These are phyloP conservation scores for Melinaea marsaeus DNA, from an alignment of 2,888 invertebrate species.

Conservation along the genomic window DNA sequence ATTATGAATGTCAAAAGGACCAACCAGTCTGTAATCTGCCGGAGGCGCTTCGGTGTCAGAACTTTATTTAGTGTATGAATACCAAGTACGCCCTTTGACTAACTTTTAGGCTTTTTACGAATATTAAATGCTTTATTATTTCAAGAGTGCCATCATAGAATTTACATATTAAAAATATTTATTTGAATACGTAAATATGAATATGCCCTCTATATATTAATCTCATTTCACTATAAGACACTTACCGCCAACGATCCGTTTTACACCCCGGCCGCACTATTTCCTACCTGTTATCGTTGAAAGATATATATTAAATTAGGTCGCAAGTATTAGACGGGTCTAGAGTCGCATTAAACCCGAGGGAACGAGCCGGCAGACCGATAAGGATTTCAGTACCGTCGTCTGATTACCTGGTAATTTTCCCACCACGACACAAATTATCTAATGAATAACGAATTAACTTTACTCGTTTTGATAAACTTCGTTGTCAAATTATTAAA, in stretches of 20 bases:
- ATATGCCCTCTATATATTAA: not conserved
- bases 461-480: not conserved
- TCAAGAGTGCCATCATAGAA: not conserved
- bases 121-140: not conserved
- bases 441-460: slow-evolving; percentile 3
- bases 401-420: slow-evolving; percentile 4
- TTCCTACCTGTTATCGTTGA: slow-evolving; percentile 17
- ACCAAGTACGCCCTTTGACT: not conserved
- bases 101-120: not conserved
- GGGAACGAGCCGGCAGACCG: not conserved
- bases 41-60: not conserved
- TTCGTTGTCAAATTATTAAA: no score
- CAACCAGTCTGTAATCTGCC: not conserved
- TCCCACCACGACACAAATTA: not conserved
- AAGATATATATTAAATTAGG: slow-evolving; percentile 19
- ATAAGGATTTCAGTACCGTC: not conserved
- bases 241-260: slow-evolving; percentile 8
- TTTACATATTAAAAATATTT: not conserved
- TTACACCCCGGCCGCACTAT: slow-evolving; percentile 15
- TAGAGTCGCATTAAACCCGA: slow-evolving; percentile 1
- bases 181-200: not conserved
- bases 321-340: slow-evolving; percentile 15
- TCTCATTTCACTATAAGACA: not conserved
- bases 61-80: not conserved
- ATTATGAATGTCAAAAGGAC: not conserved